These are phyloP conservation scores for Miichthys miiuy DNA, from an alignment of 2,797 vertebrate species.

Conservation along the genomic window DNA sequence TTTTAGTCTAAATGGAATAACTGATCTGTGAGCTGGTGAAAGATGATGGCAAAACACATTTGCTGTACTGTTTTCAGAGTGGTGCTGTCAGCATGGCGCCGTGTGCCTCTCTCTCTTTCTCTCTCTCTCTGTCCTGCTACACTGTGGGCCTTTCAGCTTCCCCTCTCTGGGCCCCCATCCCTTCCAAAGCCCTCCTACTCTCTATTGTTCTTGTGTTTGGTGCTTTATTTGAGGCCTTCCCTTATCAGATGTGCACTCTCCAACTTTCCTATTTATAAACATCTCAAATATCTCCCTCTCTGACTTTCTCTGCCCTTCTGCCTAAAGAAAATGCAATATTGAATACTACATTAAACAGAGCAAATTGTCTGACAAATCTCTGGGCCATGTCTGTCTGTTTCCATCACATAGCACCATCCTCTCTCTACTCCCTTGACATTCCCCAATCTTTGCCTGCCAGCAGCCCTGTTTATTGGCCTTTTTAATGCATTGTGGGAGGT, in stretches of 20 bases:
- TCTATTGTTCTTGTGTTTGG: constrained; percentile 80
- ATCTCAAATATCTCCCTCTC: constrained; percentile 37
- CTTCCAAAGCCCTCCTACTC: constrained; percentile 73
- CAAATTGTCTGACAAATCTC: constrained; percentile 4
- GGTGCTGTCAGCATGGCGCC: constrained; percentile 58
- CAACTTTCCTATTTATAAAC: constrained; percentile 66
- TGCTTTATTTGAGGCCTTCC: constrained; percentile 71
- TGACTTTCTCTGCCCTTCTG: not conserved
- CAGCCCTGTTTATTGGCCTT: constrained; percentile 67
- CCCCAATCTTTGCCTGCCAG: constrained; percentile 34
- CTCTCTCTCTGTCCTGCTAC: constrained; percentile 47
- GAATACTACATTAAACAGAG: constrained; percentile 21
- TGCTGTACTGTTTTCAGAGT: constrained; percentile 52
- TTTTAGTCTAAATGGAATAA: not conserved
- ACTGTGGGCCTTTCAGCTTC: constrained; percentile 71
- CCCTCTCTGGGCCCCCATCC: constrained; percentile 78
- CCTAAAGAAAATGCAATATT: constrained; percentile 4
- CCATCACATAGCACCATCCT: constrained; percentile 38
- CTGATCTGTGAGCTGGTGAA: constrained; percentile 35
- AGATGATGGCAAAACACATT: constrained; percentile 43
- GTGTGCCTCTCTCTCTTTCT: constrained; percentile 33
- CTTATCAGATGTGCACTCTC: constrained; percentile 69
- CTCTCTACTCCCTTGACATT: constrained; percentile 36
- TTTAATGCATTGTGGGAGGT: constrained; percentile 74
- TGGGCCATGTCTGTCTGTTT: constrained; percentile 3